These are phyloP conservation scores for Horisme vitalbata DNA, from an alignment of 2,888 invertebrate genomes.

Conservation along the genomic window DNA sequence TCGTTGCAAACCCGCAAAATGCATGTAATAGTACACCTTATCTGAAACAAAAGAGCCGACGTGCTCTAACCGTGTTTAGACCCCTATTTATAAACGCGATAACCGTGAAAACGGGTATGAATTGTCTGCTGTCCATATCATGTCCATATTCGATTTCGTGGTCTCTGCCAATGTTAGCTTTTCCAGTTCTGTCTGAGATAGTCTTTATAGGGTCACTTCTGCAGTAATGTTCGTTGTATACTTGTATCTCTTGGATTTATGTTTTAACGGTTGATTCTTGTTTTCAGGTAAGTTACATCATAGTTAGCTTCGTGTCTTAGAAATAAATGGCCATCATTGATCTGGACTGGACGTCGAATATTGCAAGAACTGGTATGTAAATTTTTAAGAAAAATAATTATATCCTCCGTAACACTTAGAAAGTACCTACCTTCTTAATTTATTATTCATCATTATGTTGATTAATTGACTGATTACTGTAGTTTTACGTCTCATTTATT, in stretches of 20 bases:
- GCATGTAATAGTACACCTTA: conserved; percentile 53
- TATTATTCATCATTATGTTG: neutral
- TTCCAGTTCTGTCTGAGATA: conserved; percentile 5
- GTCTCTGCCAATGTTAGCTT: conserved; percentile 23
- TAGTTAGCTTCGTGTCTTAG: neutral
- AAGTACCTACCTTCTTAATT: neutral
- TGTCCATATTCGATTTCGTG: conserved; percentile 36
- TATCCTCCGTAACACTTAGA: too few relatives aligned
- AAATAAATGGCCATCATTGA: neutral
- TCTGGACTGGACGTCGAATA: neutral
- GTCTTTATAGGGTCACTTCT: conserved; percentile 1
- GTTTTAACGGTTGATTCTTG: conserved; percentile 11
- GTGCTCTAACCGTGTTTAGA: conserved; percentile 40
- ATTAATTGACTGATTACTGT: neutral
- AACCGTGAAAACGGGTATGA: conserved; percentile 36
- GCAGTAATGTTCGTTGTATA: neutral
- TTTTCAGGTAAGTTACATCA: conserved; percentile 22
- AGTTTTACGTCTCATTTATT: neutral
- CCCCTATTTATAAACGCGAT: conserved; percentile 45
- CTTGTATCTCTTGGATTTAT: neutral
- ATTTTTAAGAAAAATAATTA: neutral
- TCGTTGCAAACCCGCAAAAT: conserved; percentile 26
- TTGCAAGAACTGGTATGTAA: conserved; percentile 1
- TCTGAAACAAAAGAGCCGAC: conserved; percentile 63
- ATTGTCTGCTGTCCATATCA: conserved; percentile 35